Conservation (phyloP, 2,113 vertebrate species). For the Chrysochloris asiatica region DNA sequence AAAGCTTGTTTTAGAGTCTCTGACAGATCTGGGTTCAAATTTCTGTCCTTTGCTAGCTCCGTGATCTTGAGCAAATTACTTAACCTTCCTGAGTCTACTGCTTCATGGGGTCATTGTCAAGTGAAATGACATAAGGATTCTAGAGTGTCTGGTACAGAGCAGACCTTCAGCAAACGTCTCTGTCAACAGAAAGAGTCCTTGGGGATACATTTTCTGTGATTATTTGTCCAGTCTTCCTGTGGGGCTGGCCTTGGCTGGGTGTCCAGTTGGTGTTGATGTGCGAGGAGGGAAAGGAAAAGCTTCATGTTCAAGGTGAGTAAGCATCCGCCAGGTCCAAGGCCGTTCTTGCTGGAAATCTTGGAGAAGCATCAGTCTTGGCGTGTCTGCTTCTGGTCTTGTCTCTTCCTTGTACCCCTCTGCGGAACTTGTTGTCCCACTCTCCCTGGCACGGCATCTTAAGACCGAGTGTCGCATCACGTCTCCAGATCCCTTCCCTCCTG, state of each 20-base stretch:
- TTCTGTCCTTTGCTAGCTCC: background rate
- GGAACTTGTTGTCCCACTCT: no score
- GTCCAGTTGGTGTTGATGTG: background rate
- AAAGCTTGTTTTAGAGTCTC: background rate
- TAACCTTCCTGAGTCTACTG: background rate
- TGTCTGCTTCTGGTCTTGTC: background rate
- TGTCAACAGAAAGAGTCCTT: background rate
- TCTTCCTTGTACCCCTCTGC: background rate
- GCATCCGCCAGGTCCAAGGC: background rate
- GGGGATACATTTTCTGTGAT: background rate
- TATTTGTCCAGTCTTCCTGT: background rate
- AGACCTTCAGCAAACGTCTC: background rate
- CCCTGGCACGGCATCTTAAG: background rate
- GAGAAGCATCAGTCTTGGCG: background rate
- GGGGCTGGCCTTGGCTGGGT: background rate
- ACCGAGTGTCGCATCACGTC: fast-evolving
- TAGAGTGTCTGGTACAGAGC: background rate
- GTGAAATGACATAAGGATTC: background rate
- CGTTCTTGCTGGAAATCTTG: background rate
- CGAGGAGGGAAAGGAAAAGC: background rate
- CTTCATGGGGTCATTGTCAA: background rate
- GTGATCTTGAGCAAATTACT: background rate
- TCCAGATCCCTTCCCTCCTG: background rate
- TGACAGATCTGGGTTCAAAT: background rate
- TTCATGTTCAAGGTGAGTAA: background rate